A percentile compares a stretch with the other conserved stretches of the same genome.
Conservation (phyloP, 1,140 invertebrate species). For the Radopholus similis region DNA sequence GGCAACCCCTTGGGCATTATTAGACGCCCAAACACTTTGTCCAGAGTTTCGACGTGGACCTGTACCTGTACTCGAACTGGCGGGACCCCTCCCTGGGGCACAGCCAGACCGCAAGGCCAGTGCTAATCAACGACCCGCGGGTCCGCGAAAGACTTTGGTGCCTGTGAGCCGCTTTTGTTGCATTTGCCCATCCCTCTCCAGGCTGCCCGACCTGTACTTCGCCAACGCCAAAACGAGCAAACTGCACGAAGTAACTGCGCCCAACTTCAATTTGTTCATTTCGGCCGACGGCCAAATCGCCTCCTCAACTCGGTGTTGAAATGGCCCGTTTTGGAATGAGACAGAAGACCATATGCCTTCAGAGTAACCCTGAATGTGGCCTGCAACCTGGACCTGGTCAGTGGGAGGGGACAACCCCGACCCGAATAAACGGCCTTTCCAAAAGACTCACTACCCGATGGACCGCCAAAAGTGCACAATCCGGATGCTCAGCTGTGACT, state of each 20-base stretch:
- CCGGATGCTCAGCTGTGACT: conserved; percentile 41
- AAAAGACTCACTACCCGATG: conserved; percentile 52
- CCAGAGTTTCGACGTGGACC: conserved; percentile 57
- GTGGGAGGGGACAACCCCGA: background rate
- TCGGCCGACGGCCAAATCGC: conserved; percentile 59
- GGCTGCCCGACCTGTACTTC: conserved; percentile 64
- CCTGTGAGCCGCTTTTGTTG: conserved; percentile 25
- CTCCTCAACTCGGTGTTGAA: too few species aligned
- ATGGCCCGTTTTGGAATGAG: conserved; percentile 25
- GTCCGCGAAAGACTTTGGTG: conserved; percentile 51
- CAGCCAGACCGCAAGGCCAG: conserved; percentile 37
- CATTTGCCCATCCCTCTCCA: background rate
- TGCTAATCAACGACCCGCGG: conserved; percentile 50
- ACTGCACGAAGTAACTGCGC: conserved; percentile 55
- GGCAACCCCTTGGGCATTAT: background rate
- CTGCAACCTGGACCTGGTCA: conserved; percentile 45
- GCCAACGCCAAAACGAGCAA: conserved; percentile 47
- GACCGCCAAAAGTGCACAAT: conserved; percentile 50
- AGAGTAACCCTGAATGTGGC: conserved; percentile 51
- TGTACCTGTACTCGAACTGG: conserved; percentile 57
- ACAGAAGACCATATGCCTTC: background rate
- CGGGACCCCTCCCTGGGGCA: conserved; percentile 48
- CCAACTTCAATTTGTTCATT: conserved; percentile 61
- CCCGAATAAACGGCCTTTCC: background rate
- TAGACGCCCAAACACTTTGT: background rate